A percentile compares a stretch with the other conserved stretches of the same genome.
These are phyloP conservation scores for Hydropsyche betteni DNA, from an alignment of 2,888 invertebrate genomes.

Conservation along the genomic window DNA sequence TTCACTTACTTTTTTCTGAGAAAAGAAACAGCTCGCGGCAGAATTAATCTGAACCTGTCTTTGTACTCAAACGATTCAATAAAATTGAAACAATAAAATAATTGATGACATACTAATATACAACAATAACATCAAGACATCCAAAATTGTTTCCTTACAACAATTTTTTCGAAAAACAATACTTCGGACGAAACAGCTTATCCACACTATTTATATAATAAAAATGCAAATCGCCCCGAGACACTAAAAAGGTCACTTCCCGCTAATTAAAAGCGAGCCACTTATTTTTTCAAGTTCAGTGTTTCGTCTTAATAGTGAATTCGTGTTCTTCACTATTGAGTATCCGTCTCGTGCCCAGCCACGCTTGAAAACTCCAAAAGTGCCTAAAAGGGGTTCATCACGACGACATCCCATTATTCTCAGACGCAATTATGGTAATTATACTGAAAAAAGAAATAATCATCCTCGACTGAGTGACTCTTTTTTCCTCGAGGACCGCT, in stretches of 20 bases:
- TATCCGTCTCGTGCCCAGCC: constrained; percentile 33
- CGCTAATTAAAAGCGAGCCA: constrained; percentile 21
- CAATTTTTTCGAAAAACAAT: too few relatives aligned
- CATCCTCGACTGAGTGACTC: not conserved
- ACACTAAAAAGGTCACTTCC: constrained; percentile 29
- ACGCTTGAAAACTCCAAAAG: constrained; percentile 29
- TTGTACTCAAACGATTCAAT: too few relatives aligned
- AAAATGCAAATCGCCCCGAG: not conserved
- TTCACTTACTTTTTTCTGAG: not conserved
- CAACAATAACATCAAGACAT: too few relatives aligned
- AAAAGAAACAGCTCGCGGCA: constrained; percentile 26
- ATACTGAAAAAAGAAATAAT: not conserved
- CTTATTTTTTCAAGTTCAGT: constrained; percentile 1
- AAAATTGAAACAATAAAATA: too few relatives aligned
- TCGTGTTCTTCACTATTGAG: constrained; percentile 32
- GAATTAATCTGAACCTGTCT: not conserved
- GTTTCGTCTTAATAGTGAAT: constrained; percentile 27
- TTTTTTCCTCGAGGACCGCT: not conserved
- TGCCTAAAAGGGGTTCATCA: too few relatives aligned
- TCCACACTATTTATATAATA: too few relatives aligned
- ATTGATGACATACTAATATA: too few relatives aligned
- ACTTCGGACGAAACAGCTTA: too few relatives aligned
- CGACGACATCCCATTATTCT: too few relatives aligned
- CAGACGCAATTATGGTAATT: too few relatives aligned
- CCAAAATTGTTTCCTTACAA: too few relatives aligned